Evolutionary conservation across 2,113 vertebrate genomes (phyloP), one percentile per base, ranked within the genome.

Genomic region (Dryoscopus gambensis): DNA sequence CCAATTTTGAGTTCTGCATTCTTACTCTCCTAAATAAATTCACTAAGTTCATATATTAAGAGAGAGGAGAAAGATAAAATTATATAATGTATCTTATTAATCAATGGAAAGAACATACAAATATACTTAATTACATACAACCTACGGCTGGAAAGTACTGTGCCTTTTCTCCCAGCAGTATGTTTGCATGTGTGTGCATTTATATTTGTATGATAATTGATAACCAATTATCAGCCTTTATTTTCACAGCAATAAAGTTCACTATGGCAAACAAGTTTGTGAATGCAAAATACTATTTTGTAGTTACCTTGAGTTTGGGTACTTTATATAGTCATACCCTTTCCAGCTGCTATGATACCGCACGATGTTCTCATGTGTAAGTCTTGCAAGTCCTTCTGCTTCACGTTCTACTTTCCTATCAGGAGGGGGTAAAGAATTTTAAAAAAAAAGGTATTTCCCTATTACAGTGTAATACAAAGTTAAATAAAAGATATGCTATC

Each of bases 311-410:
- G 12, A 6, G 3, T 35, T 4, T n/a, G 63, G 39, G 8, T 17
- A 4, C 46, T 46, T 50, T 4, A 91, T 8, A 11, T 7, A 7
- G 77, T 98, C 97, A 0, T 2, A 0, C 14, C 97, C 98, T 19
- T 1, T 7, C 98, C 98, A 98, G 62, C 97, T 97, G 14, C 0
- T 1, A 5, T 50, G 46, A 84, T 98, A 98, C 3, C 69, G 90
- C 75, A 98, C 93, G 53, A 98, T 98, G 69, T 98, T 97, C 44
- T 46, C 46, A 4, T 98, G 98, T 0, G 28, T 3, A 30, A 98
- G 96, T 1, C 0, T 2, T 44, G 97, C 97, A 80, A 98, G 88
- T 13, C 23, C 93, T 78, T 23, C 3, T 50, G 97, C 97, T 97
- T 98, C 98, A 67, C 95, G 97, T 11, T 25, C 19, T 11, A 40